Base-by-base conservation (phyloP, 2,113 vertebrate genomes). In the Columbina picui region DNA sequence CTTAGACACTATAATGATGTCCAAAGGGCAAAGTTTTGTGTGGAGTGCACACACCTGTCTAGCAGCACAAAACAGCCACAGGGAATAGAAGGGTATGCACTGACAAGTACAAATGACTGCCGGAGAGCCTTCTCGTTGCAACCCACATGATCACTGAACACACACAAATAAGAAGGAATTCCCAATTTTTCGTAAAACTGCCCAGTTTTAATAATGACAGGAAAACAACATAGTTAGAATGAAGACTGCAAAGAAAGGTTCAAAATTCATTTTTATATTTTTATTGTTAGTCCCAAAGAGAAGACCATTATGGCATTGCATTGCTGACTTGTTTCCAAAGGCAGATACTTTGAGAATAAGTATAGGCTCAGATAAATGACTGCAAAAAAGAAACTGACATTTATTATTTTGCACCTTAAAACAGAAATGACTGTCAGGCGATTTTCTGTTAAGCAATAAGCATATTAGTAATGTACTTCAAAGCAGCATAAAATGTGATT, bases 401-500 rank as follows among this genome's bases (percentile, higher is more conserved):
- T 95, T 96, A 96, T 94, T 97, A 90, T 76, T 96, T 93, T 96
- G 68, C 81, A 91, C 93, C 92, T 93, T 94, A 93, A 94, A 93
- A 75, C 87, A 87, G 73, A 90, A 90, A 84, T 59, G 38, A 69
- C 64, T 92, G 87, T 76, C 76, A 84, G 87, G 77, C 92, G 92
- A 84, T 93, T 90, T 94, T 94, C 94, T 84, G 83, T 92, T 94
- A 95, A 95, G 94, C 95, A 95, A 77, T 94, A 91, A 90, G 65
- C 68, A 81, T 82, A 95, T 90, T 95, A 85, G 84, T 89, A 96
- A 94, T 12, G 73, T 87, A 96, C 96, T 97, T 97, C 97, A 97
- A 96, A 97, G 95, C 69, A 94, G 86, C 87, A 73, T 94, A 94
- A 96, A 96, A 93, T 96, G 75, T 91, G 95, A 96, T 96, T 95